A percentile compares a stretch with the other conserved stretches of the same genome.
phyloP scores from a whole-genome alignment of 2,113 vertebrate species.

The Paradoxurus hermaphroditus region DNA sequence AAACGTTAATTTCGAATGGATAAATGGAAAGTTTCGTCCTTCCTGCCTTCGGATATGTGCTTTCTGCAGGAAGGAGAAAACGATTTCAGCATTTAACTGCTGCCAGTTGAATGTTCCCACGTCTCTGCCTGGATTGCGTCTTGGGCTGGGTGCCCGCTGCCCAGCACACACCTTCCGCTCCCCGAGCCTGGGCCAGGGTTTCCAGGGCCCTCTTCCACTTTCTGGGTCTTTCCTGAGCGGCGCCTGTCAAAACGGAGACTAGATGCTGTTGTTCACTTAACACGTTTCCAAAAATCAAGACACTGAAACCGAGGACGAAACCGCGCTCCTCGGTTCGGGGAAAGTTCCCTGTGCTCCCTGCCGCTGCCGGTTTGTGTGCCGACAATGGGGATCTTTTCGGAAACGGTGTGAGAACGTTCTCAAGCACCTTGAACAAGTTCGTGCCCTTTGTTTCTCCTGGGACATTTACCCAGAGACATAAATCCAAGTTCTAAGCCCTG shows the following conservation, averaged over 20 bases:
- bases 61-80: not conserved
- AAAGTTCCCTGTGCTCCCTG: fast-evolving
- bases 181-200: not conserved
- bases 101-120: fast-evolving
- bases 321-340: fast-evolving
- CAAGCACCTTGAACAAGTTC: too few species aligned
- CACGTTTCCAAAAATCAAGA: not conserved
- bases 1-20: not conserved
- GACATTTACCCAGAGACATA: not conserved
- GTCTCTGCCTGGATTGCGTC: fast-evolving
- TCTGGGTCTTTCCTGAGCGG: not conserved
- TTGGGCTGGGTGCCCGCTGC: not conserved
- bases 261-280: not conserved
- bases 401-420: not conserved
- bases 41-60: not conserved
- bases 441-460: not conserved
- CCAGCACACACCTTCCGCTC: fast-evolving
- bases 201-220: too few species aligned
- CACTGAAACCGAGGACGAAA: not conserved
- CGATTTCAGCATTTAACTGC: not conserved
- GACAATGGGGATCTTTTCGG: not conserved
- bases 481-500: not conserved
- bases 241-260: too few species aligned
- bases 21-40: not conserved
- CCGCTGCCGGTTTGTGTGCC: fast-evolving